Base-by-base conservation (phyloP, 2,113 vertebrate species). In the Apodemus speciosus region DNA sequence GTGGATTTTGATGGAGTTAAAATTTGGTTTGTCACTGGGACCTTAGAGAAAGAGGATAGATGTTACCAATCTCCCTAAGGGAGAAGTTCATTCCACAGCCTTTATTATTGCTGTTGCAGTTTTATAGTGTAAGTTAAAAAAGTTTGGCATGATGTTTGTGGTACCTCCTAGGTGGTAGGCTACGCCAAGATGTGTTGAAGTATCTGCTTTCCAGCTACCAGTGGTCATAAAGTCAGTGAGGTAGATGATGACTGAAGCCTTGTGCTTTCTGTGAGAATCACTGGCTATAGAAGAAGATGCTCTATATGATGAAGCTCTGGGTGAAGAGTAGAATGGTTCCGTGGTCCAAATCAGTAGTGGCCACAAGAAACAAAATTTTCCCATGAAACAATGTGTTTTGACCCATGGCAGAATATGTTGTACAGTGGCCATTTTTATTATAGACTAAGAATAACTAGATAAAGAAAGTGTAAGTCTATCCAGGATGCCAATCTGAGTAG, bases 71-170 rank as follows among this genome's bases (percentile, higher is more conserved):
- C 23, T 81, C 3, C 20, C 79, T 81, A n/a, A 40, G 56, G n/a
- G n/a, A 81, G 79, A 81, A 60, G 30, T 30, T 40, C 21, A 81
- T 60, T 23, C 53, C 56, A 16, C 38, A 27, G n/a, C 7, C 27
- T 58, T 43, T 43, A 9, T 27, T 27, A 6, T 73, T 32, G 25
- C 43, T 51, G 23, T 43, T 56, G 30, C 75, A 69, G 85, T 76
- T 64, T 81, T n/a, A 75, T 85, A 93, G 35, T 89, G 27, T 49
- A 4, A 85, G 56, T 66, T 92, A 46, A 89, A 89, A 30, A 58
- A 40, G 23, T 30, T 16, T 81, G 79, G n/a, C 3, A 60, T 40
- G 23, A 25, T 9, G 2, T 81, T 40, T 9, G 25, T 60, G n/a
- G n/a, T 81, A 38, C 23, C n/a, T 81, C 2, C n/a, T 60, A 40